Percentiles rank a stretch among this genome's conserved stretches.
Evolutionary conservation across 23 tunicate genomes (phyloP).

Genomic region (Trididemnum miniatum): DNA sequence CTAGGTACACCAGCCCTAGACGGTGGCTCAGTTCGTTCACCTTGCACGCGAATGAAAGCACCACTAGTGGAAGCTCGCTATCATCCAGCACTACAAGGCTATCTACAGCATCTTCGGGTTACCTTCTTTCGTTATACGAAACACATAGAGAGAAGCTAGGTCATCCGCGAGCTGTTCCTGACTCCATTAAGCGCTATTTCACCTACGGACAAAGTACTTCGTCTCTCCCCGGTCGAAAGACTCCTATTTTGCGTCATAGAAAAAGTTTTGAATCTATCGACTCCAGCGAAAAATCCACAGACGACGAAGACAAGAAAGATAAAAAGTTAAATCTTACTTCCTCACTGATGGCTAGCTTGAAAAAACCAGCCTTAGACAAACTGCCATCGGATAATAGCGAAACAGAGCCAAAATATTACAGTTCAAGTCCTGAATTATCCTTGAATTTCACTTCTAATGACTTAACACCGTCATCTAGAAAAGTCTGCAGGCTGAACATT

Average conservation of each 20-base stretch:
- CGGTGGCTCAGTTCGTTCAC: conserved; percentile 28
- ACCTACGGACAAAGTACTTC: not conserved
- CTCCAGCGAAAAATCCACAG: not conserved
- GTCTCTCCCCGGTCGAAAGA: not conserved
- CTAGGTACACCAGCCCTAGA: conserved; percentile 38
- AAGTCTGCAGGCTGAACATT: not conserved
- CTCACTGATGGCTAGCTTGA: too few species aligned
- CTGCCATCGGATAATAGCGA: too few species aligned
- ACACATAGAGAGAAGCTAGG: conserved; percentile 24
- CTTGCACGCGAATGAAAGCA: not conserved
- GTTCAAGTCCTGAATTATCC: not conserved
- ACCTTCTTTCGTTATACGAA: conserved; percentile 33
- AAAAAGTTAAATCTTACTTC: too few species aligned
- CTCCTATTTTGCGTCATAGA: not conserved
- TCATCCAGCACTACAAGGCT: conserved; percentile 8
- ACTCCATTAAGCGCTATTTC: conserved; percentile 33
- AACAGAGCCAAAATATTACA: not conserved
- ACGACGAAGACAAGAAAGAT: not conserved
- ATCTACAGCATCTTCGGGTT: not conserved
- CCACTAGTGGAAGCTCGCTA: conserved; percentile 34
- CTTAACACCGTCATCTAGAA: not conserved
- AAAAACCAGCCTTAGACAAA: too few species aligned
- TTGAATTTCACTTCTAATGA: not conserved
- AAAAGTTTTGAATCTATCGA: not conserved
- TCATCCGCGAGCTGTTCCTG: conserved; percentile 33